Evolutionary conservation across 2,113 vertebrate genomes (phyloP).

Genomic region (Grantiella picta): DNA sequence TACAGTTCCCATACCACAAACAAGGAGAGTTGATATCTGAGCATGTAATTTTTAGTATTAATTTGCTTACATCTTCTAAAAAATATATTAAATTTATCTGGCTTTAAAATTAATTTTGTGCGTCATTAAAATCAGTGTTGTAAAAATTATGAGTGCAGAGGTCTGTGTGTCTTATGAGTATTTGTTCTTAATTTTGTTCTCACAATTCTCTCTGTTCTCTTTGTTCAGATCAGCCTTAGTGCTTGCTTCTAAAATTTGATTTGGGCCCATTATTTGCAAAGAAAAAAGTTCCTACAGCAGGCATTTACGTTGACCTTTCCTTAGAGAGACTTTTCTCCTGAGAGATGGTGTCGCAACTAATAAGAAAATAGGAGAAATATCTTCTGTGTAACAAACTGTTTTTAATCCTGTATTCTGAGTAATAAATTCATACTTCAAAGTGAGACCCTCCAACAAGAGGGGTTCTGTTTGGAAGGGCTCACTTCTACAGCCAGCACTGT

Average conservation of each 20-base stretch:
- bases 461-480: neutral
- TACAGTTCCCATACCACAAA: neutral
- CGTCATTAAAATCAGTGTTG: neutral
- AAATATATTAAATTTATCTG: neutral
- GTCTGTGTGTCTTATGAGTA: neutral
- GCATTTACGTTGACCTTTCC: neutral
- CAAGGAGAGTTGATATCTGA: neutral
- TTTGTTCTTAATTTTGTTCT: neutral
- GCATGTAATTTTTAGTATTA: neutral
- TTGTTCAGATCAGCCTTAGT: neutral
- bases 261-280: neutral
- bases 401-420: neutral
- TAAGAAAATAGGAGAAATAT: neutral
- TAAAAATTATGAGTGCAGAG: neutral
- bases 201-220: neutral
- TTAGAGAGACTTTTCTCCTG: neutral
- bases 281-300: neutral
- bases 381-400: neutral
- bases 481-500: neutral
- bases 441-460: neutral
- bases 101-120: neutral
- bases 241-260: neutral
- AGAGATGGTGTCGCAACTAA: neutral
- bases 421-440: neutral
- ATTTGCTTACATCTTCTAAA: neutral